phyloP scores from a whole-genome alignment of 2,113 vertebrate genomes.

The Varanus komodoensis region DNA sequence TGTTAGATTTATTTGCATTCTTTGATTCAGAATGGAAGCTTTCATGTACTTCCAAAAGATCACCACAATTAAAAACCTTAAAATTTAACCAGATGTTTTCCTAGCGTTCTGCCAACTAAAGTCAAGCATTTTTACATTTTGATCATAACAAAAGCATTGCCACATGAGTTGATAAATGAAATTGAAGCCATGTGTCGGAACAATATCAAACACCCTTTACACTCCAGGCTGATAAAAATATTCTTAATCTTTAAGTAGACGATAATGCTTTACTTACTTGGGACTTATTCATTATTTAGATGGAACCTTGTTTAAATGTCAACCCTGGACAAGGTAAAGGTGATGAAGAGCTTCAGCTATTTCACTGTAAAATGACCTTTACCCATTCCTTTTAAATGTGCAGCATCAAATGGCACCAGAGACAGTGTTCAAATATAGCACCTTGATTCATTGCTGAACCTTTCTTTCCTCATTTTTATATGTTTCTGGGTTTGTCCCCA shows the following conservation, averaged over 20 bases:
- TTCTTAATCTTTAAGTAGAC: neutral
- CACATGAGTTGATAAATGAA: neutral
- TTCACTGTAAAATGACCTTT: neutral
- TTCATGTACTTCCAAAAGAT: constrained; percentile 41
- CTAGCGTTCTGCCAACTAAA: neutral
- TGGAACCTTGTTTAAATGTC: neutral
- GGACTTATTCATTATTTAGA: neutral
- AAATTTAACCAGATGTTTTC: neutral
- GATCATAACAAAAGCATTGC: neutral
- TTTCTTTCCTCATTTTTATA: too few relatives aligned
- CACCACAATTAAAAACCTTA: constrained; percentile 37
- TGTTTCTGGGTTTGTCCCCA: too few relatives aligned
- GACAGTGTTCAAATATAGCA: neutral
- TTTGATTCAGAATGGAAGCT: constrained; percentile 21
- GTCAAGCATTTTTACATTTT: neutral
- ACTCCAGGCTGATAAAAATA: neutral
- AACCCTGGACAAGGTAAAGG: neutral
- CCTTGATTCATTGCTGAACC: too few relatives aligned
- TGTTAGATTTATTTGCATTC: constrained; percentile 10
- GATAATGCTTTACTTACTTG: neutral
- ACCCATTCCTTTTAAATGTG: too few relatives aligned
- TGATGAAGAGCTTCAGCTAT: neutral
- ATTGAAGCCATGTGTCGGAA: neutral
- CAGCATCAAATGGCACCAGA: neutral
- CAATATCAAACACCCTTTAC: neutral